phyloP scores from a whole-genome alignment of 2,888 invertebrate species.

The Elmis aenea region DNA sequence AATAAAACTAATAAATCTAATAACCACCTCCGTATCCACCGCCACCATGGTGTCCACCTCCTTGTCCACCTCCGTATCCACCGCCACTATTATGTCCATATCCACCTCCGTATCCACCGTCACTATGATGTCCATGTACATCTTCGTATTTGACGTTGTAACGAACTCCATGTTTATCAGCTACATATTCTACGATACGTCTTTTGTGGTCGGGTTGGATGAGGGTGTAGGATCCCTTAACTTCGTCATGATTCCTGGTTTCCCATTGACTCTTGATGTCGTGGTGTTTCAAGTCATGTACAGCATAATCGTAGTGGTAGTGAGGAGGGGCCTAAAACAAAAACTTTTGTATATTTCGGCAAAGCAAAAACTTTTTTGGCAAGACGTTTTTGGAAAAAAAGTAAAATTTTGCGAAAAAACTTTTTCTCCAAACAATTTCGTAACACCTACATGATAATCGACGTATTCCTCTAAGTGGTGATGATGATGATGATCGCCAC shows the following conservation, averaged over 20 bases:
- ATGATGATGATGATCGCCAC: slow-evolving; percentile 27
- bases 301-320: slow-evolving; percentile 40
- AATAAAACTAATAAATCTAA: too few relatives aligned
- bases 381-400: too few relatives aligned
- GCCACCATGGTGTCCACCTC: too few relatives aligned
- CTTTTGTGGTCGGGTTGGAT: slow-evolving; percentile 41
- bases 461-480: slow-evolving; percentile 37
- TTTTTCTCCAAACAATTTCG: too few relatives aligned
- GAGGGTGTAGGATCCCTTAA: slow-evolving; percentile 38
- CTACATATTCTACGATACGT: slow-evolving; percentile 40
- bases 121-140: slow-evolving; percentile 7
- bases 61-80: too few relatives aligned
- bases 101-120: slow-evolving; percentile 6
- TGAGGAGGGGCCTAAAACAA: slow-evolving; percentile 35
- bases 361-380: too few relatives aligned
- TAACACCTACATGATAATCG: slow-evolving; percentile 38
- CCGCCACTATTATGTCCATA: too few relatives aligned
- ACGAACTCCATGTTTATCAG: slow-evolving; percentile 40
- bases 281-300: slow-evolving; percentile 39
- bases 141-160: slow-evolving; percentile 38
- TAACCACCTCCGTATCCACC: too few relatives aligned
- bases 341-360: background rate
- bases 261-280: slow-evolving; percentile 41
- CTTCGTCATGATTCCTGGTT: slow-evolving; percentile 36
- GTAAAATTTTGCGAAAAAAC: too few relatives aligned